Percentiles rank a stretch among this genome's conserved stretches.
Evolutionary conservation across 2,888 invertebrate species (phyloP).

Genomic region (Dicranocentrus wangi): DNA sequence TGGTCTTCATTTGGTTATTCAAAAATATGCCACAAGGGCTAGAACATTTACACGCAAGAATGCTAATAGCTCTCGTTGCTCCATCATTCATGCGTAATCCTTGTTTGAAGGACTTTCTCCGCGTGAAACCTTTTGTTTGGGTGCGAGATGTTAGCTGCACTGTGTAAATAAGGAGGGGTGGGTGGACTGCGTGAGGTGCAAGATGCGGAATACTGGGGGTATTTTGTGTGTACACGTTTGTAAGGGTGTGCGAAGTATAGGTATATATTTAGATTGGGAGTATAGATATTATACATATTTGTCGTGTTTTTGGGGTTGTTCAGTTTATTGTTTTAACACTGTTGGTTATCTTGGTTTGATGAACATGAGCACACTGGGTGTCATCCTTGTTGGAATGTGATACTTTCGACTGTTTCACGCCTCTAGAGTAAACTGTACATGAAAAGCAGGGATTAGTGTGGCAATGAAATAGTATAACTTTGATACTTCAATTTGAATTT

Average conservation of each 20-base stretch:
- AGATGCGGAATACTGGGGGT: not conserved
- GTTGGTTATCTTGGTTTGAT: too few species aligned
- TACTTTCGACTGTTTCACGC: conserved; percentile 17
- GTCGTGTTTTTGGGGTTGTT: too few species aligned
- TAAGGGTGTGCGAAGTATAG: not conserved
- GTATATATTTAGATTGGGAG: too few species aligned
- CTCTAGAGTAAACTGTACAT: conserved; percentile 4
- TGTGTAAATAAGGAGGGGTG: not conserved
- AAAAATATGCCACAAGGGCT: conserved; percentile 20
- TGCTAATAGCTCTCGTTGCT: conserved; percentile 23
- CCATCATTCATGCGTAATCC: conserved; percentile 40
- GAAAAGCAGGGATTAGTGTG: too few species aligned
- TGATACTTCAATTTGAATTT: too few species aligned
- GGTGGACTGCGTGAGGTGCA: not conserved
- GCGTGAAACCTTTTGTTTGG: conserved; percentile 13
- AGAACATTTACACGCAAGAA: conserved; percentile 39
- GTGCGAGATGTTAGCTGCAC: not conserved
- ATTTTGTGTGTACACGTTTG: not conserved
- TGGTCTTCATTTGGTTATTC: too few species aligned
- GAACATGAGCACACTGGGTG: not conserved
- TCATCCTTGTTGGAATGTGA: conserved; percentile 13
- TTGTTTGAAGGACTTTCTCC: conserved; percentile 50
- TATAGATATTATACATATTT: too few species aligned
- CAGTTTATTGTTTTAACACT: conserved; percentile 18
- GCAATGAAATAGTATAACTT: too few species aligned